Evolutionary conservation across 1,140 invertebrate species (phyloP).

Genomic region (Zaprionus lachaisei): DNA sequence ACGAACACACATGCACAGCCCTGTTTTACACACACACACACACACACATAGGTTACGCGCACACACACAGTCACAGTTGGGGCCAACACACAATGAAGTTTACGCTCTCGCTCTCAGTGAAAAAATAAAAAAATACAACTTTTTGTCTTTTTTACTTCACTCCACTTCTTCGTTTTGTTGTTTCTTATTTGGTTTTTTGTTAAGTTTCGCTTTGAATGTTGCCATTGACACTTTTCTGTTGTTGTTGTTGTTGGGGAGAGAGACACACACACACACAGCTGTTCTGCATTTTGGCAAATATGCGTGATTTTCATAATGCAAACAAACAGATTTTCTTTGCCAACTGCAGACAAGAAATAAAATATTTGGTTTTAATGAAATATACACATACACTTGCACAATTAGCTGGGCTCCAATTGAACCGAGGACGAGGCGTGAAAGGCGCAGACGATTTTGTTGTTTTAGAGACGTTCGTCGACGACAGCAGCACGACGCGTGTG

Average conservation of each 20-base stretch:
- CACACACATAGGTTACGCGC: not conserved
- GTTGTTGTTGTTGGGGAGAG: conserved; percentile 30
- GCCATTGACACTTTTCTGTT: conserved; percentile 48
- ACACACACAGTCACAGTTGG: conserved; percentile 14
- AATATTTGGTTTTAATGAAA: conserved; percentile 45
- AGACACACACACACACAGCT: conserved; percentile 47
- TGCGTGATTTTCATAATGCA: conserved; percentile 11
- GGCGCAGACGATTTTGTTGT: conserved; percentile 37
- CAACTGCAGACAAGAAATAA: conserved; percentile 21
- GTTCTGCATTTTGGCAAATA: conserved; percentile 43
- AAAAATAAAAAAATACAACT: conserved; percentile 55
- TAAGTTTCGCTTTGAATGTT: conserved; percentile 42
- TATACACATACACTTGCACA: conserved; percentile 47
- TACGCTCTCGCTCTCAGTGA: conserved; percentile 67
- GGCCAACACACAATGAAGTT: conserved; percentile 53
- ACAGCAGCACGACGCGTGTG: conserved; percentile 25
- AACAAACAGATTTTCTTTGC: conserved; percentile 4
- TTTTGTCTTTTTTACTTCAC: conserved; percentile 46
- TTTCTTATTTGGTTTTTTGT: conserved; percentile 73
- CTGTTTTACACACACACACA: conserved; percentile 18
- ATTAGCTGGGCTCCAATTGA: conserved; percentile 8
- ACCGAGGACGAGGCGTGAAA: conserved; percentile 16
- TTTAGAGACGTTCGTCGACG: conserved; percentile 23
- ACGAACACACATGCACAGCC: conserved; percentile 24
- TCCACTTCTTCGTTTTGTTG: conserved; percentile 54